Evolutionary conservation across 2,797 vertebrate species (phyloP), one percentile per base, ranked within the genome.

Genomic region (Picus viridis): DNA sequence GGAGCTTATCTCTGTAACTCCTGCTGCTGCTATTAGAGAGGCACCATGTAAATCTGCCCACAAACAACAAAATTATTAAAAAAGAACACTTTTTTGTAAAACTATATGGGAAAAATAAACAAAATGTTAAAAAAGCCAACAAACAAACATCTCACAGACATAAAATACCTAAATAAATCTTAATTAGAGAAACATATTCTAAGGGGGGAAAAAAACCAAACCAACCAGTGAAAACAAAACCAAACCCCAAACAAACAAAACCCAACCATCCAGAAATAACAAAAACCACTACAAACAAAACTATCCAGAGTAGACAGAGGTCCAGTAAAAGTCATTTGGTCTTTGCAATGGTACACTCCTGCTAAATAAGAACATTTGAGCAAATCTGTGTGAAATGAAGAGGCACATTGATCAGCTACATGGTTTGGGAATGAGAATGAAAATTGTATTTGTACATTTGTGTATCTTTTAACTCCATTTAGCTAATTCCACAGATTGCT

Each of bases 1-100:
- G 74, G 73, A 92, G 61, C 59, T 96, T 96, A 91, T 96, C 91
- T 70, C 86, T 79, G 57, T 89, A 95, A 92, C 53, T 96, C n/a
- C 16, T 81, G 29, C 69, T 80, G 61, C 32, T 95, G 62, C 59
- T 95, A 6, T 51, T 83, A 87, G 54, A 74, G 57, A 93, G 53
- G 62, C 2, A 2, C 24, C 45, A 77, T 62, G 39, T 91, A 96
- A 96, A 95, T 91, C 76, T 95, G 16, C 53, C 9, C 69, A 76
- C 10, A 87, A 93, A 76, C 27, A 92, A 80, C 10, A 84, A 87
- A 88, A 81, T 70, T 6, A 62, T 27, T 85, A 57, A 82, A 57
- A 29, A 41, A 72, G 82, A 71, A 56, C 5, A 8, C n/a, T 81
- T 77, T n/a, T 71, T 45, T 81, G 4, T 53, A 29, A 45, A 92